Evolutionary conservation across 2,888 invertebrate genomes (phyloP).

Genomic region (Eilema caniola): DNA sequence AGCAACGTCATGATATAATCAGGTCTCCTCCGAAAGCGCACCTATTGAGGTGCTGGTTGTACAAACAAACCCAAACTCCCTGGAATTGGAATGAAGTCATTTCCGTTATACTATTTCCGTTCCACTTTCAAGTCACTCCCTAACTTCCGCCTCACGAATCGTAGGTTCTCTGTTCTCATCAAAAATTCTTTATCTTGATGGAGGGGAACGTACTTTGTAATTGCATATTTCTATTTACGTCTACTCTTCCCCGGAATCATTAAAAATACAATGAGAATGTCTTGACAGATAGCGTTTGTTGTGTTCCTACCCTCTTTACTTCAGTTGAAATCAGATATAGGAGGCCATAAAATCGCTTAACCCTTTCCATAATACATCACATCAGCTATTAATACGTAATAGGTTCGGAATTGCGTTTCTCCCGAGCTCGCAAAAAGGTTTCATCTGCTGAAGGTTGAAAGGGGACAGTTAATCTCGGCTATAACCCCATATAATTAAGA

Average conservation of each 20-base stretch:
- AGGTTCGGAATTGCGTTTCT: constrained; percentile 65
- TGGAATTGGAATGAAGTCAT: constrained; percentile 61
- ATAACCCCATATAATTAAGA: constrained; percentile 61
- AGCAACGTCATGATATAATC: neutral
- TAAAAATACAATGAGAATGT: constrained; percentile 34
- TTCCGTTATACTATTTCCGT: constrained; percentile 65
- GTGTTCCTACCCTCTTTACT: constrained; percentile 36
- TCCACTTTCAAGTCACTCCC: constrained; percentile 58
- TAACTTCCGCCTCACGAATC: constrained; percentile 52
- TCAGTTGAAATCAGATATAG: constrained; percentile 58
- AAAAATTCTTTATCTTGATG: constrained; percentile 43
- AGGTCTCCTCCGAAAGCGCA: constrained; percentile 27
- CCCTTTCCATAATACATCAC: constrained; percentile 61
- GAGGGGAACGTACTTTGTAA: constrained; percentile 29
- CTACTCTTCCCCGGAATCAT: constrained; percentile 36
- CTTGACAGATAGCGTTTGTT: constrained; percentile 25
- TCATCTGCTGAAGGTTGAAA: constrained; percentile 60
- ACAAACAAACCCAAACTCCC: constrained; percentile 47
- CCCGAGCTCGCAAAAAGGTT: constrained; percentile 51
- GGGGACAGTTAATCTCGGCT: constrained; percentile 60
- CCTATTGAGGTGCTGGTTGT: constrained; percentile 36
- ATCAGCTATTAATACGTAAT: constrained; percentile 69
- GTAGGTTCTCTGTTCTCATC: constrained; percentile 36
- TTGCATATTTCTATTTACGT: constrained; percentile 23
- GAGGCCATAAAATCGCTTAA: constrained; percentile 54